Percentiles rank a stretch among this genome's conserved stretches.
These are phyloP conservation scores for Drosophila acutilabella DNA, from an alignment of 2,888 invertebrate genomes.

Conservation along the genomic window DNA sequence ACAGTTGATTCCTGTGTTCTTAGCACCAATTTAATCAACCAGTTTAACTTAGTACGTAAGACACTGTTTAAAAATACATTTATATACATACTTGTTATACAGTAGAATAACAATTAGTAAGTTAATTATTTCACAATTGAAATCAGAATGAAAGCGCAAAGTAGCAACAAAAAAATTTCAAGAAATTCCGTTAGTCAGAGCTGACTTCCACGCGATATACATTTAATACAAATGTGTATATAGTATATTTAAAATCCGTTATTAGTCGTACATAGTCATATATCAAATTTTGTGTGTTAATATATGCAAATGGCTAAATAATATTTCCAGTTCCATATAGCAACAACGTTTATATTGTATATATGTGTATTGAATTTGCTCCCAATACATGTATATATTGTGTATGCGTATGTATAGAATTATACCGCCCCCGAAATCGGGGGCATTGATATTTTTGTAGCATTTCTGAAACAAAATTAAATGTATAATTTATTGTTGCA, in stretches of 20 bases:
- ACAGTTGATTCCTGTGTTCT: background rate
- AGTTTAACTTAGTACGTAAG: constrained; percentile 1
- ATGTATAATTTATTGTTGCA: constrained; percentile 81
- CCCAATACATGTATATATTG: constrained; percentile 21
- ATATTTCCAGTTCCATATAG: constrained; percentile 43
- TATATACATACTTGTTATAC: constrained; percentile 10
- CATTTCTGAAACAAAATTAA: constrained; percentile 72
- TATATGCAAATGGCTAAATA: constrained; percentile 14
- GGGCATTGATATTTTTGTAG: constrained; percentile 57
- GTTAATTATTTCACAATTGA: constrained; percentile 33
- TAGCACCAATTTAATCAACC: background rate
- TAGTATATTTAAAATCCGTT: constrained; percentile 14
- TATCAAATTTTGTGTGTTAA: constrained; percentile 2
- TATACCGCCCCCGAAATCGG: constrained; percentile 46
- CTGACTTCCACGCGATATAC: background rate
- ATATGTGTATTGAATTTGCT: constrained; percentile 17
- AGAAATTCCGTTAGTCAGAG: constrained; percentile 1
- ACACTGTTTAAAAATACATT: constrained; percentile 16
- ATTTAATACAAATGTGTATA: background rate
- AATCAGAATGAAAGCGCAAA: constrained; percentile 12
- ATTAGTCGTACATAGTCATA: constrained; percentile 12
- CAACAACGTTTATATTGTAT: background rate
- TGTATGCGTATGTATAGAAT: constrained; percentile 15
- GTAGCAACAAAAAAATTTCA: constrained; percentile 11
- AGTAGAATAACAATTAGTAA: constrained; percentile 24